Evolutionary conservation across 2,113 vertebrate species (phyloP).

Genomic region (Tragelaphus strepsiceros): DNA sequence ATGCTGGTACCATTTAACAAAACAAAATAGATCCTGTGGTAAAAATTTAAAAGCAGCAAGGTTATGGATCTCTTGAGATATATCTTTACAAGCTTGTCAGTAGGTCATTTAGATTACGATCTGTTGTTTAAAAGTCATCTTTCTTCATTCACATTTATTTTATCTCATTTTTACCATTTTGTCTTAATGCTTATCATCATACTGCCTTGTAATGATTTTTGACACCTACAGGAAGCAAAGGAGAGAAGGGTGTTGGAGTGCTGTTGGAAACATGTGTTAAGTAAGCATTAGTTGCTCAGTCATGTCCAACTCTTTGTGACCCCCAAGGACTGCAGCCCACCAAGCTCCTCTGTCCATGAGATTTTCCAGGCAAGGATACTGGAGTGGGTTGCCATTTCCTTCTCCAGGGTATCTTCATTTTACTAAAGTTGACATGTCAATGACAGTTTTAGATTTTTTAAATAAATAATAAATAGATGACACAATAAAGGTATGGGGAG

Average conservation of each 20-base stretch:
- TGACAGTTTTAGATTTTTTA: background rate
- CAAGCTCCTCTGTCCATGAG: background rate
- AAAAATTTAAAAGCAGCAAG: background rate
- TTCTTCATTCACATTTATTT: slow-evolving; percentile 66
- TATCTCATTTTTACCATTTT: slow-evolving; percentile 26
- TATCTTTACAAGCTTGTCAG: background rate
- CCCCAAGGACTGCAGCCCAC: background rate
- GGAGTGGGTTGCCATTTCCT: background rate
- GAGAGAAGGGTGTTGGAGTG: background rate
- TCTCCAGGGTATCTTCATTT: background rate
- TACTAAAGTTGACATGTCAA: background rate
- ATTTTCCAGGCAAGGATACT: background rate
- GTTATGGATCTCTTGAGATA: background rate
- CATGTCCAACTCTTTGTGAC: fast-evolving
- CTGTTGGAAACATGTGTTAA: background rate
- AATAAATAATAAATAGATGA: background rate
- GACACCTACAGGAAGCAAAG: background rate
- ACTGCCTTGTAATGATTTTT: slow-evolving; percentile 60
- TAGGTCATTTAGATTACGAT: slow-evolving; percentile 32
- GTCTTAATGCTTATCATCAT: slow-evolving; percentile 33
- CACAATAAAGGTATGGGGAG: background rate
- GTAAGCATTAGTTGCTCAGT: background rate
- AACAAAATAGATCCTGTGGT: background rate
- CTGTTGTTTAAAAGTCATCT: slow-evolving; percentile 7
- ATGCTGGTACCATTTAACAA: background rate